A percentile compares a stretch with the other conserved stretches of the same genome.
phyloP scores from a whole-genome alignment of 2,113 vertebrate species.

The Tylochromis polylepis region DNA sequence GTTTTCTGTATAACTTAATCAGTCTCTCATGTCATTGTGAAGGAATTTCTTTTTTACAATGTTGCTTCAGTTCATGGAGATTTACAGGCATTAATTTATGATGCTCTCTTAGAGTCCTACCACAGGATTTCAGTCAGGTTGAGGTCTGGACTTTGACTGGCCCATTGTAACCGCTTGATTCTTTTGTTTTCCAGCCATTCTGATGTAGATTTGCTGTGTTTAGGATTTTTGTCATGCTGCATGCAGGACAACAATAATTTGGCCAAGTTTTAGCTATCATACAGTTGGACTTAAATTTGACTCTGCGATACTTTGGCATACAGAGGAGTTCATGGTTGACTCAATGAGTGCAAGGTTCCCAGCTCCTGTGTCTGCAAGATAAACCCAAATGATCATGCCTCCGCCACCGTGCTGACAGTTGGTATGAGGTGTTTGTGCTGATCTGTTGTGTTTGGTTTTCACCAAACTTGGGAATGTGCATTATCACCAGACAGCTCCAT shows the following conservation, averaged over 20 bases:
- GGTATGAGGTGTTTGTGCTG: neutral
- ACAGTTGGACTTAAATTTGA: neutral
- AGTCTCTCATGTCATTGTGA: neutral
- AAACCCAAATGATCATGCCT: neutral
- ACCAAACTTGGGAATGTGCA: rapidly evolving
- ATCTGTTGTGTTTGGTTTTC: neutral
- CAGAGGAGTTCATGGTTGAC: neutral
- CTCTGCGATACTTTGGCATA: neutral
- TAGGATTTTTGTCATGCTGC: neutral
- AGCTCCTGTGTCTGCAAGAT: neutral
- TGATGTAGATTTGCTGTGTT: neutral
- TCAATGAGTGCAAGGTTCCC: neutral
- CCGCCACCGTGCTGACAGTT: neutral
- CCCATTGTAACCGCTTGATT: neutral
- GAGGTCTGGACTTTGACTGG: neutral
- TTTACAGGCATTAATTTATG: neutral
- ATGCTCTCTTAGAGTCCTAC: neutral
- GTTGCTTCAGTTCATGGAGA: neutral
- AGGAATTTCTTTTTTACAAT: neutral
- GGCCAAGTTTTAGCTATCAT: neutral
- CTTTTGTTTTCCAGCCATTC: neutral
- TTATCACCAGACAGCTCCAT: too few relatives aligned
- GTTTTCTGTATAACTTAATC: neutral
- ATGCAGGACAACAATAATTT: neutral
- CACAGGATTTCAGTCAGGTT: neutral